phyloP scores from a whole-genome alignment of 2,888 invertebrate genomes.

The Polyploca ridens region DNA sequence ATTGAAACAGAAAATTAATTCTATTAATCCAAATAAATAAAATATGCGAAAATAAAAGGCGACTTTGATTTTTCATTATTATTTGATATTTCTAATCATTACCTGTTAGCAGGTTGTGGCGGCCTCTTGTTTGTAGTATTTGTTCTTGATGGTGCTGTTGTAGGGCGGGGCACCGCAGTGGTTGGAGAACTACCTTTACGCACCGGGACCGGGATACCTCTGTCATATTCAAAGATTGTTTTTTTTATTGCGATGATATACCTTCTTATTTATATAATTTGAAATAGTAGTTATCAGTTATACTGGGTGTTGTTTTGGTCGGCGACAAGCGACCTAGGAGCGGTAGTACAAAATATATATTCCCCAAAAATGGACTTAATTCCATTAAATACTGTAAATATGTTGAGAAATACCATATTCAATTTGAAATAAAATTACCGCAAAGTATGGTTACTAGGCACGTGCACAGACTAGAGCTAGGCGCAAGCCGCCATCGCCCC shows the following conservation, averaged over 20 bases:
- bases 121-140: constrained; percentile 59
- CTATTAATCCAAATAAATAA: constrained; percentile 17
- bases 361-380: too few species aligned
- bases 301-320: too few species aligned
- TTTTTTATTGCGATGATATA: constrained; percentile 9
- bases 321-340: too few species aligned
- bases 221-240: constrained; percentile 31
- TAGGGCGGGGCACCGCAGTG: constrained; percentile 56
- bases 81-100: constrained; percentile 18
- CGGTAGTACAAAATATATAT: too few species aligned
- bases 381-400: too few species aligned
- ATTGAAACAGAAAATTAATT: constrained; percentile 17
- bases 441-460: too few species aligned
- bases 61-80: background rate
- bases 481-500: too few species aligned
- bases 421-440: too few species aligned
- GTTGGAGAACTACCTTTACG: constrained; percentile 76
- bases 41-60: background rate
- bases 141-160: constrained; percentile 38
- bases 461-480: too few species aligned
- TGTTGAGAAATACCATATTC: too few species aligned
- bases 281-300: too few species aligned
- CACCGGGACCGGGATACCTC: constrained; percentile 84
- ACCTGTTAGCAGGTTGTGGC: constrained; percentile 75
- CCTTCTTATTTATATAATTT: background rate